Conservation (phyloP, 2,888 invertebrate genomes). For the Macaria liturata region DNA sequence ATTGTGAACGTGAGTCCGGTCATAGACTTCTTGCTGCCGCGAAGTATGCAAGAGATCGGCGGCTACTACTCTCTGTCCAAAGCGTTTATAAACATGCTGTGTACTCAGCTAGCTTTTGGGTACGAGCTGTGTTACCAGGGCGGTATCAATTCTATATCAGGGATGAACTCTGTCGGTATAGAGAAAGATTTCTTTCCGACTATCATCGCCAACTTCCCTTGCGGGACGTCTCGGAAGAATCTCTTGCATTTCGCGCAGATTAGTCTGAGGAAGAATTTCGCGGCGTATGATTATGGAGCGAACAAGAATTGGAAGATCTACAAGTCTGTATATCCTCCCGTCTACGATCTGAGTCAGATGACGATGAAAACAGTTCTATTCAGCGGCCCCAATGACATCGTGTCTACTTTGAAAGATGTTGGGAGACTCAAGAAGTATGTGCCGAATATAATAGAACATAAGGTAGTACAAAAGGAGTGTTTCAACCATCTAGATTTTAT, state of each 20-base stretch:
- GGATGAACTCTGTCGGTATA: slow-evolving; percentile 37
- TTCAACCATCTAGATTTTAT: slow-evolving; percentile 50
- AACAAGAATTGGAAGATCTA: slow-evolving; percentile 43
- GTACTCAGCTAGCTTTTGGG: slow-evolving; percentile 33
- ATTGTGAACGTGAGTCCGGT: slow-evolving; percentile 32
- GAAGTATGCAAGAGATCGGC: slow-evolving; percentile 33
- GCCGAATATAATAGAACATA: slow-evolving; percentile 43
- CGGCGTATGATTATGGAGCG: slow-evolving; percentile 50
- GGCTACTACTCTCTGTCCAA: slow-evolving; percentile 35
- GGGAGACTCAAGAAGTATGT: slow-evolving; percentile 35
- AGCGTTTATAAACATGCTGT: slow-evolving; percentile 36
- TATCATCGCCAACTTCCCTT: slow-evolving; percentile 46
- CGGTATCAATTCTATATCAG: slow-evolving; percentile 36
- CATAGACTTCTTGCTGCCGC: slow-evolving; percentile 30
- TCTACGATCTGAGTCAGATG: slow-evolving; percentile 49
- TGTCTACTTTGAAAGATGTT: slow-evolving; percentile 47
- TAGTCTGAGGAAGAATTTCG: slow-evolving; percentile 39
- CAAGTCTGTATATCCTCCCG: slow-evolving; percentile 40
- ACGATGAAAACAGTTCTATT: slow-evolving; percentile 45
- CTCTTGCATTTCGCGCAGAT: slow-evolving; percentile 50
- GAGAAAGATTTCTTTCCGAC: slow-evolving; percentile 42
- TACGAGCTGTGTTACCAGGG: slow-evolving; percentile 40
- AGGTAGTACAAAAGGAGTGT: slow-evolving; percentile 32
- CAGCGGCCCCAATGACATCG: slow-evolving; percentile 45
- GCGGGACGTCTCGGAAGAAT: slow-evolving; percentile 49